Evolutionary conservation across 2,797 vertebrate genomes (phyloP).

Genomic region (Podarcis lilfordi): DNA sequence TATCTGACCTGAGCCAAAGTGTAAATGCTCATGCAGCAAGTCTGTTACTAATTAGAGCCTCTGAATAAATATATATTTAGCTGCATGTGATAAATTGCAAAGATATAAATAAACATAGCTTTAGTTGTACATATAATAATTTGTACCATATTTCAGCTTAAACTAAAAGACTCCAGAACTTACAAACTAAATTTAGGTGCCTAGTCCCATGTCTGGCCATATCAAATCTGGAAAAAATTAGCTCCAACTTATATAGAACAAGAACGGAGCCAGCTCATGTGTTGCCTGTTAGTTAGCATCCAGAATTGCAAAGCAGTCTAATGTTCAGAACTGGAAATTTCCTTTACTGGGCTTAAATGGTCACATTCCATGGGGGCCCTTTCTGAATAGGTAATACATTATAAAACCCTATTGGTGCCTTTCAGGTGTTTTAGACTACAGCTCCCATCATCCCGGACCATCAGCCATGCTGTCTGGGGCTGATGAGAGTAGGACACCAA

Average conservation of each 20-base stretch:
- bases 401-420: too few relatives aligned
- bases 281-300: neutral
- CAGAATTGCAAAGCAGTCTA: neutral
- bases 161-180: neutral
- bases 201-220: too few relatives aligned
- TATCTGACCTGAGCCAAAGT: neutral
- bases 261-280: neutral
- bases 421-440: too few relatives aligned
- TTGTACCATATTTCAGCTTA: neutral
- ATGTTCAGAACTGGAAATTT: neutral
- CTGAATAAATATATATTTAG: neutral
- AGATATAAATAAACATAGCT: neutral
- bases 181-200: neutral
- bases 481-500: too few relatives aligned
- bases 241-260: neutral
- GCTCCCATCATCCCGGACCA: too few relatives aligned
- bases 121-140: neutral
- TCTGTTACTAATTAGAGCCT: neutral
- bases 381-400: neutral
- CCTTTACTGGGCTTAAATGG: neutral
- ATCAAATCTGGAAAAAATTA: neutral
- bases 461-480: too few relatives aligned
- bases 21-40: neutral
- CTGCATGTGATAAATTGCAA: neutral
- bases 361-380: neutral